Conservation (phyloP, 2,797 vertebrate species). For the Pipistrellus nathusii region DNA sequence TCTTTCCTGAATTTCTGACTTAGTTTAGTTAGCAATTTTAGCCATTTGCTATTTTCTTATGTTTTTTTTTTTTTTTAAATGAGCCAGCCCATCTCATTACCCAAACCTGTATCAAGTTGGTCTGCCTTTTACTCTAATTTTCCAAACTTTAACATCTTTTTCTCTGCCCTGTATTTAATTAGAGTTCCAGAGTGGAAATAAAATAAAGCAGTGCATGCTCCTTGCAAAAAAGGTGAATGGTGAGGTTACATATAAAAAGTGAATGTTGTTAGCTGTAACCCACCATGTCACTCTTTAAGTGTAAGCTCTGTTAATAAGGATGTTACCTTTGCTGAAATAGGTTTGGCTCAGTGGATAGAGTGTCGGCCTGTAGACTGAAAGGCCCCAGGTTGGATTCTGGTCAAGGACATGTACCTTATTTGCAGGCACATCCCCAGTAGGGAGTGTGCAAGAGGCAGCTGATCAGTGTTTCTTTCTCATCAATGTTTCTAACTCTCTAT, state of each 20-base stretch:
- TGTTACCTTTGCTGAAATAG: neutral
- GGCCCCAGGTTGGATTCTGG: no score
- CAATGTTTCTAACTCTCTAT: no score
- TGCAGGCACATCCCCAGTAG: no score
- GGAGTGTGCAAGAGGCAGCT: no score
- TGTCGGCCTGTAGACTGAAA: no score
- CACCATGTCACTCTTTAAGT: no score
- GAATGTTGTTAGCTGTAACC: neutral
- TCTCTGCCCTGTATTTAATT: neutral
- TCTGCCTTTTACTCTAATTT: neutral
- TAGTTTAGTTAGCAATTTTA: neutral
- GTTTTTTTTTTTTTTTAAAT: neutral
- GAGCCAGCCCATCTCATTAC: neutral
- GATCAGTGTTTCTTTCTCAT: no score
- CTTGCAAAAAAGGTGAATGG: neutral
- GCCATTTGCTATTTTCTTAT: neutral
- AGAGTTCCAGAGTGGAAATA: neutral
- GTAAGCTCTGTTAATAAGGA: neutral
- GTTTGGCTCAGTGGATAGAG: no score
- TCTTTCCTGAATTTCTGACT: neutral
- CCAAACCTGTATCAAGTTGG: neutral
- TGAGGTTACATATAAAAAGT: neutral
- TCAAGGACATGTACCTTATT: no score
- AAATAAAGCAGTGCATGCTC: neutral
- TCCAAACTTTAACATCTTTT: neutral